These are phyloP conservation scores for Drosophila miranda DNA, from an alignment of 1,140 invertebrate species.

Conservation along the genomic window DNA sequence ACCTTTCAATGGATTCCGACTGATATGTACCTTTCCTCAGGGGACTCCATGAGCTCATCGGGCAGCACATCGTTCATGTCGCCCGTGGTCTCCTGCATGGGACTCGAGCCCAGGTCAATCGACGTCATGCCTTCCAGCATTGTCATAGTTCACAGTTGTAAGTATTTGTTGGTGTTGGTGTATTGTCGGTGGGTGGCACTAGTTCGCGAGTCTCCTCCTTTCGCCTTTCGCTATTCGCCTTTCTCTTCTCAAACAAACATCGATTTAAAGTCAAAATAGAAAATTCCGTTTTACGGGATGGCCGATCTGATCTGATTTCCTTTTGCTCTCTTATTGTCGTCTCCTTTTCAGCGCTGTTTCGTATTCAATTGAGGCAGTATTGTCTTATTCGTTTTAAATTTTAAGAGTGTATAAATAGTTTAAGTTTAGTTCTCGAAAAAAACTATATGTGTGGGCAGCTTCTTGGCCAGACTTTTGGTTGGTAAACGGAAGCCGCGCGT, in stretches of 20 bases:
- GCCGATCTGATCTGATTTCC: conserved; percentile 22
- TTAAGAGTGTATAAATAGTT: conserved; percentile 53
- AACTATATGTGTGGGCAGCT: conserved; percentile 35
- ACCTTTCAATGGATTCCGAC: conserved; percentile 32
- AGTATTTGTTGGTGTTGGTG: conserved; percentile 29
- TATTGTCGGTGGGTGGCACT: conserved; percentile 42
- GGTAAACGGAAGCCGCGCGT: conserved; percentile 55
- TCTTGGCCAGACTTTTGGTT: conserved; percentile 69
- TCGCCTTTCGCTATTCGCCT: conserved; percentile 31
- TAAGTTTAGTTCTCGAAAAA: conserved; percentile 13
- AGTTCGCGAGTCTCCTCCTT: conserved; percentile 27
- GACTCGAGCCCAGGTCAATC: conserved; percentile 81
- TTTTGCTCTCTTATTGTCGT: conserved; percentile 3
- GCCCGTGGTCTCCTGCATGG: conserved; percentile 78
- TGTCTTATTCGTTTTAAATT: conserved; percentile 1
- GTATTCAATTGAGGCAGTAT: conserved; percentile 46
- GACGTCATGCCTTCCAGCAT: conserved; percentile 82
- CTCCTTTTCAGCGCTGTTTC: conserved; percentile 16
- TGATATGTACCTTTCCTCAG: conserved; percentile 80
- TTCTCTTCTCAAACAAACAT: conserved; percentile 35
- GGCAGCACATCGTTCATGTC: conserved; percentile 65
- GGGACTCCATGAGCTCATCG: conserved; percentile 80
- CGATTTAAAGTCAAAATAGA: conserved; percentile 57
- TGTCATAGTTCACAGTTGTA: conserved; percentile 65
- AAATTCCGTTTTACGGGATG: conserved; percentile 25